Percentiles rank a stretch among this genome's conserved stretches.
These are phyloP conservation scores for Narcine bancroftii DNA, from an alignment of 2,113 vertebrate species.

Conservation along the genomic window DNA sequence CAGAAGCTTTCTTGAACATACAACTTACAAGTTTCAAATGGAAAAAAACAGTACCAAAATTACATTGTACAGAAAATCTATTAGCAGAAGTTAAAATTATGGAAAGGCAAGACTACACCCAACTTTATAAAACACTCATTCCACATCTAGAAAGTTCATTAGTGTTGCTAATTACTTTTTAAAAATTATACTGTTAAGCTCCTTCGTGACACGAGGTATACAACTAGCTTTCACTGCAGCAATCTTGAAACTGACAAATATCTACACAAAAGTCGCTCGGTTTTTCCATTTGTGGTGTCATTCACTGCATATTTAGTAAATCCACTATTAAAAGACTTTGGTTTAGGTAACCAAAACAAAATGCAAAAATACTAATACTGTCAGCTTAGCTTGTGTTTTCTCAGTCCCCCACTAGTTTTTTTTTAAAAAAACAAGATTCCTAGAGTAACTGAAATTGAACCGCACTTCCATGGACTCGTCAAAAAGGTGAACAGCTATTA, in stretches of 20 bases:
- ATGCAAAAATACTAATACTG: neutral
- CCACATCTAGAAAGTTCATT: conserved; percentile 24
- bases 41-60: conserved; percentile 19
- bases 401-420: conserved; percentile 12
- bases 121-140: conserved; percentile 14
- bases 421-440: conserved; percentile 10
- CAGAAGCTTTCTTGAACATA: conserved; percentile 23
- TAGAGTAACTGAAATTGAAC: neutral
- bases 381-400: neutral
- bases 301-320: conserved; percentile 5
- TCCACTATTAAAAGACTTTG: conserved; percentile 16
- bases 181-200: conserved; percentile 29
- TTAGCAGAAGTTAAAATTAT: conserved; percentile 18
- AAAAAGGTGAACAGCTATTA: neutral
- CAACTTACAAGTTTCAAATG: conserved; percentile 14
- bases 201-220: conserved; percentile 29
- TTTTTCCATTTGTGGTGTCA: neutral
- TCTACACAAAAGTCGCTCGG: neutral
- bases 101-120: conserved; percentile 31
- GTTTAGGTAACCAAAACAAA: conserved; percentile 18
- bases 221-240: conserved; percentile 32
- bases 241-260: conserved; percentile 22
- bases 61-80: conserved; percentile 21
- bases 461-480: neutral
- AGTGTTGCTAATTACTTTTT: conserved; percentile 31